phyloP scores from a whole-genome alignment of 2,797 vertebrate genomes.

The Ciconia nigra region DNA sequence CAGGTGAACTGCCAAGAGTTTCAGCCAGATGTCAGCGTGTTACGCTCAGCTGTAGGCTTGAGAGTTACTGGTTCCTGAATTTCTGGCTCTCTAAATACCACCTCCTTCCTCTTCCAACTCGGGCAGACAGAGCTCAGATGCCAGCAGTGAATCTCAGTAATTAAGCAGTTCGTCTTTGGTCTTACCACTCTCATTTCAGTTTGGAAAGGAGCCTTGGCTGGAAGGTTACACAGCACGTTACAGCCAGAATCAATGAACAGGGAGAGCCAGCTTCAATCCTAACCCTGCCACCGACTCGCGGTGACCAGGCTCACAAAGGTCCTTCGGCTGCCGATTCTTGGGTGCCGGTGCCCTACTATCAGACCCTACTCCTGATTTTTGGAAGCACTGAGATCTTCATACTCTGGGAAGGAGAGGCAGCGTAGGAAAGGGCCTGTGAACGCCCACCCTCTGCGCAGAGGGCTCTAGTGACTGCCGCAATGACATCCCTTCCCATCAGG shows the following conservation, averaged over 20 bases:
- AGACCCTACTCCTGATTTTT: not conserved
- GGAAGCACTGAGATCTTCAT: not conserved
- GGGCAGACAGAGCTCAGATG: not conserved
- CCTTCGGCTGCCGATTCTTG: not conserved
- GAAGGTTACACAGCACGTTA: not conserved
- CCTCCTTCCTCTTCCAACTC: not conserved
- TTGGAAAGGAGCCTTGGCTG: not conserved
- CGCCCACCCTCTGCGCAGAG: not conserved
- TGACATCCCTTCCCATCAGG: fast-evolving
- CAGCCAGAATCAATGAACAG: not conserved
- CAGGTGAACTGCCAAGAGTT: not conserved
- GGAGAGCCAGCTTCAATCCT: not conserved
- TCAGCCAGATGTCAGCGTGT: slow-evolving; percentile 28
- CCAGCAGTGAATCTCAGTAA: not conserved
- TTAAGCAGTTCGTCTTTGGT: not conserved
- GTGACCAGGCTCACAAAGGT: not conserved
- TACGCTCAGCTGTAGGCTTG: not conserved
- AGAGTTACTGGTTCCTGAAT: not conserved
- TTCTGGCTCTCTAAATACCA: not conserved
- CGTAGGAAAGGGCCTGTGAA: not conserved
- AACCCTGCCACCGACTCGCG: fast-evolving
- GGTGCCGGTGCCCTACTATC: not conserved
- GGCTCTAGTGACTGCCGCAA: not conserved
- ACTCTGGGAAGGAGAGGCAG: not conserved
- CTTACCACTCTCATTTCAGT: not conserved